phyloP scores from a whole-genome alignment of 2,888 invertebrate species.

The Harmothoe impar region DNA sequence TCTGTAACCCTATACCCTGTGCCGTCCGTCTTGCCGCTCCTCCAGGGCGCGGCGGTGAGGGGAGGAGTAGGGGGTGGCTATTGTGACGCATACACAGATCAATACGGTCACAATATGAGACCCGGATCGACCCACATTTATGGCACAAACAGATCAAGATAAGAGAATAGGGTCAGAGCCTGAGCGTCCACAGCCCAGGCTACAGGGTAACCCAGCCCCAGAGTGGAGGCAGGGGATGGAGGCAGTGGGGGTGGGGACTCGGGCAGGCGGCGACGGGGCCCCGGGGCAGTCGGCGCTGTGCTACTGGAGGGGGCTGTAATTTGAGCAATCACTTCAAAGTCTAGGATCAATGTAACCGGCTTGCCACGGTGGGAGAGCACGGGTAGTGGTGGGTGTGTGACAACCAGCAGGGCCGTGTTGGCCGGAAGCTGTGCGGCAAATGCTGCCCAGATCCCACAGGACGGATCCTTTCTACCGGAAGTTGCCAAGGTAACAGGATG shows the following conservation, averaged over 20 bases:
- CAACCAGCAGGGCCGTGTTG: neutral
- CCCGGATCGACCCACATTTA: constrained; percentile 5
- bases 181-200: neutral
- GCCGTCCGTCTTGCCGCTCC: neutral
- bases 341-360: constrained; percentile 33
- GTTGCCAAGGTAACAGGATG: constrained; percentile 24
- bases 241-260: neutral
- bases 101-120: constrained; percentile 41
- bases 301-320: constrained; percentile 28
- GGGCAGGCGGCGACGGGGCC: neutral
- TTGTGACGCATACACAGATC: constrained; percentile 49
- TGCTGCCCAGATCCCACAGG: neutral
- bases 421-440: constrained; percentile 5
- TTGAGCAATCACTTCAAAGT: constrained; percentile 57
- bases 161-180: constrained; percentile 51
- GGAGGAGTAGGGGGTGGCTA: neutral
- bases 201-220: neutral
- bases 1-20: neutral
- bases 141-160: constrained; percentile 46
- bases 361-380: constrained; percentile 34
- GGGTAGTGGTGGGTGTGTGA: neutral
- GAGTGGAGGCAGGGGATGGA: neutral
- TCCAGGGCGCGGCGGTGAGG: neutral
- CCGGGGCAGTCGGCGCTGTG: neutral
- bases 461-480: constrained; percentile 34